Evolutionary conservation across 2,888 invertebrate species (phyloP), one percentile per base, ranked within the genome.

Genomic region (Callyntrura guangdongensis): DNA sequence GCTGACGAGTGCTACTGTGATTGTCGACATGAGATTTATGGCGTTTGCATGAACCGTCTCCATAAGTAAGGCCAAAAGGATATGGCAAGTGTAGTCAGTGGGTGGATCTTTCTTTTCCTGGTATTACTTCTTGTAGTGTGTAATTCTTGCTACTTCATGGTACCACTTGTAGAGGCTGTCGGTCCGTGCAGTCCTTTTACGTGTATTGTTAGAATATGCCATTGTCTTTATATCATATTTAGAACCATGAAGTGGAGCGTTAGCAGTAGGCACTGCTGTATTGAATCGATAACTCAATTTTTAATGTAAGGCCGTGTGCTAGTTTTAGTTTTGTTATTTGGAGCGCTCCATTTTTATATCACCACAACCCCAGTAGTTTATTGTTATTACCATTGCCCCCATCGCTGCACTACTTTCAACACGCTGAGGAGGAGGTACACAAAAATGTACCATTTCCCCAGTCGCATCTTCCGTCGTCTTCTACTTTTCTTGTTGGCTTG

Each of bases 21-120:
- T 83, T 83, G 83, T 83, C 83, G 67, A 64, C 83, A 47, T 25
- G 83, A 83, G 83, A 83, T 83, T 83, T 83, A 83, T 83, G 45
- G 67, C 47, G 67, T 83, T 83, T 67, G 83, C 67, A 83, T 83
- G 83, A 83, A 83, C 83, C 67, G 22, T 83, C 49, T 47, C 61
- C 81, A 81, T 61, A 81, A 81, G 81, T 81, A 81, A 17, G 36
- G 61, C 61, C 59, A 81, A 81, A 25, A 6, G 20, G 9, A 59
- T 4, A 36, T 3, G 36, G 49, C 0, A 27, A 47, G 36, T 36
- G 81, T 20, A 81, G 61, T 36, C 61, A 61, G 27, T 81, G 81
- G 81, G 81, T 17, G 81, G 81, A 56, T 47, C 81, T 81, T 53
- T 45, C 20, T 72, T 4, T 77, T 77, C 20, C 49, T 53, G 12